Evolutionary conservation across 2,797 vertebrate genomes (phyloP).

Genomic region (Pipistrellus kuhlii): DNA sequence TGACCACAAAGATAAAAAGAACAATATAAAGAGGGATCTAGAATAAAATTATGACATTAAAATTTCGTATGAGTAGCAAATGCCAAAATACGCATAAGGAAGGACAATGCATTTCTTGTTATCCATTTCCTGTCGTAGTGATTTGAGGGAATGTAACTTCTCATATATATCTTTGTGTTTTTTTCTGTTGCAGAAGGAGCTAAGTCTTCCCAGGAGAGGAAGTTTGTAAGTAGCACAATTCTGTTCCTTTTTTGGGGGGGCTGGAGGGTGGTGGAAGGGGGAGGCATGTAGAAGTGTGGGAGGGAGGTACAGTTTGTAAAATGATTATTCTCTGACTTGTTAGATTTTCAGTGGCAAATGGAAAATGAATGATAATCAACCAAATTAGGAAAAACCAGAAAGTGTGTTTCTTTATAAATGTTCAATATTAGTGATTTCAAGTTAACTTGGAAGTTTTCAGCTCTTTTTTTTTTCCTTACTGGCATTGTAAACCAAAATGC

Average conservation of each 20-base stretch:
- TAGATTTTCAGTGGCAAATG: conserved; percentile 35
- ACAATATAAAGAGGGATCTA: neutral
- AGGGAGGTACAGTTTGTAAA: neutral
- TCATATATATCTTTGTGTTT: conserved; percentile 50
- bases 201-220: conserved; percentile 99
- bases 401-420: conserved; percentile 57
- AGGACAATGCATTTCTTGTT: neutral
- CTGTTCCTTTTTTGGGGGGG: conserved; percentile 29
- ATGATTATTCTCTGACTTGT: conserved; percentile 63
- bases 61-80: conserved; percentile 11
- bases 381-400: conserved; percentile 63
- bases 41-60: neutral
- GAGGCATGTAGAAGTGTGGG: too few species aligned
- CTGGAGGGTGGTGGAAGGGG: too few species aligned
- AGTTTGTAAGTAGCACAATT: conserved; percentile 95
- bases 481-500: conserved; percentile 2
- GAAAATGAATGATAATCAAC: conserved; percentile 59
- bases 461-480: neutral
- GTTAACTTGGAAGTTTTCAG: conserved; percentile 50
- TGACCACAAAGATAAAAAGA: conserved; percentile 29
- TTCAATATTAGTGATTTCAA: conserved; percentile 65
- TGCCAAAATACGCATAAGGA: neutral
- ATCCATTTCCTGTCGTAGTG: neutral
- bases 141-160: neutral
- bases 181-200: conserved; percentile 94